Base-by-base conservation (phyloP, 2,797 vertebrate genomes). In the Anas acuta region DNA sequence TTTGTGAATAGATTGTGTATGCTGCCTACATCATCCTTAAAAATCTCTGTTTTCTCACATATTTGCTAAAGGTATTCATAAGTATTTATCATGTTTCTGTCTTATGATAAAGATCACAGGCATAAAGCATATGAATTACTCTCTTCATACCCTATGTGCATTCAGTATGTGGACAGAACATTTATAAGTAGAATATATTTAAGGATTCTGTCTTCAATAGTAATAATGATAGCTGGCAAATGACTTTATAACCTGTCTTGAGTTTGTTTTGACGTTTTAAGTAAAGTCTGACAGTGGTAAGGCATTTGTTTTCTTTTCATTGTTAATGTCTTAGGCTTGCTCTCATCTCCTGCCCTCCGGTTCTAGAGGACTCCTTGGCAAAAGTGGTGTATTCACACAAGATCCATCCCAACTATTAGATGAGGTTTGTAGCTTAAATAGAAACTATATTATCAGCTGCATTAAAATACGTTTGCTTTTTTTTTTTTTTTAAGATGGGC, bases 151-250 rank as follows among this genome's bases (percentile, higher is more conserved):
- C 18, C 10, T 76, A 11, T 71, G 22, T 89, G 57, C 58, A 74
- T 89, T 94, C 72, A 83, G 0, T 57, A 51, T 18, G 57, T 90
- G 28, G 74, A 45, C 39, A 80, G 60, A 82, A 20, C 72, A 72
- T 91, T 92, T 87, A 83, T 83, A 93, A 94, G 80, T 83, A 83
- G 61, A 94, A 64, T 4, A 13, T 75, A 57, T 57, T 89, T 79
- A 74, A 69, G 37, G 81, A 85, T 92, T 92, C 39, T 65, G 9
- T 77, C 91, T 95, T 91, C 69, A 87, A 15, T 90, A 90, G 67
- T 37, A 56, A 25, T 54, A 60, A 35, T 87, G 67, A 30, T 81
- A 92, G 82, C 78, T 78, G 66, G 9, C 53, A 62, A 67, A 49
- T 54, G n/a, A 84, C 66, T 78, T 82, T 21, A 26, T 76, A 85